A percentile compares a stretch with the other conserved stretches of the same genome.
Evolutionary conservation across 2,113 vertebrate species (phyloP).

Genomic region (Mesocricetus auratus): DNA sequence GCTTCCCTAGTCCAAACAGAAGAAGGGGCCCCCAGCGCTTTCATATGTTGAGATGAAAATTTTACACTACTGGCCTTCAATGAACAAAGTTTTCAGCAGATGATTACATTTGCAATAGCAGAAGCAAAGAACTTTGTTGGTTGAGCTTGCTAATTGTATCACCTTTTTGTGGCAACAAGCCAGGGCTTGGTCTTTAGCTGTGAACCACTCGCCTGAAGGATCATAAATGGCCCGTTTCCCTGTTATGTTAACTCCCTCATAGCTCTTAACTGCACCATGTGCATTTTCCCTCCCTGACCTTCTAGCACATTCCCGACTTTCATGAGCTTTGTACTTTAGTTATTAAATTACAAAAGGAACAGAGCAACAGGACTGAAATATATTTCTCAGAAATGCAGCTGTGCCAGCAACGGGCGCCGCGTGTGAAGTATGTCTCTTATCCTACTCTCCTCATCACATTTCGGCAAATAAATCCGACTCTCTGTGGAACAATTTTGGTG

Average conservation of each 20-base stretch:
- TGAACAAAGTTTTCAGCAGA: constrained; percentile 26
- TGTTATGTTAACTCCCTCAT: constrained; percentile 63
- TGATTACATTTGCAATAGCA: neutral
- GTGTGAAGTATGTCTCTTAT: constrained; percentile 65
- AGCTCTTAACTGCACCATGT: constrained; percentile 9
- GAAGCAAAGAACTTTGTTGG: neutral
- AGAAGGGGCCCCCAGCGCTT: neutral
- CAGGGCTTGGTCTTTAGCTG: neutral
- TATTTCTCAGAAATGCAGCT: constrained; percentile 77
- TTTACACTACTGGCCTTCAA: neutral
- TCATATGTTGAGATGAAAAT: neutral
- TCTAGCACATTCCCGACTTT: constrained; percentile 68
- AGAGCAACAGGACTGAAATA: constrained; percentile 66
- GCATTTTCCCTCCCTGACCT: constrained; percentile 66
- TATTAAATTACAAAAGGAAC: constrained; percentile 78
- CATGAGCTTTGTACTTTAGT: constrained; percentile 72
- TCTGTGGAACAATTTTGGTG: constrained; percentile 73
- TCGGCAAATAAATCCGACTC: constrained; percentile 76
- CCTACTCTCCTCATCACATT: constrained; percentile 71
- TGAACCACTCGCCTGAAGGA: constrained; percentile 11
- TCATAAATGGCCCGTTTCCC: constrained; percentile 53
- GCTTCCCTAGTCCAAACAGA: neutral
- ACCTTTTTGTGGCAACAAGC: neutral
- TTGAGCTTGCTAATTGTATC: neutral
- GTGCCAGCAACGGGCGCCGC: neutral